Evolutionary conservation across 2,113 vertebrate genomes (phyloP), one percentile per base, ranked within the genome.

Genomic region (Alaudala cheleensis): DNA sequence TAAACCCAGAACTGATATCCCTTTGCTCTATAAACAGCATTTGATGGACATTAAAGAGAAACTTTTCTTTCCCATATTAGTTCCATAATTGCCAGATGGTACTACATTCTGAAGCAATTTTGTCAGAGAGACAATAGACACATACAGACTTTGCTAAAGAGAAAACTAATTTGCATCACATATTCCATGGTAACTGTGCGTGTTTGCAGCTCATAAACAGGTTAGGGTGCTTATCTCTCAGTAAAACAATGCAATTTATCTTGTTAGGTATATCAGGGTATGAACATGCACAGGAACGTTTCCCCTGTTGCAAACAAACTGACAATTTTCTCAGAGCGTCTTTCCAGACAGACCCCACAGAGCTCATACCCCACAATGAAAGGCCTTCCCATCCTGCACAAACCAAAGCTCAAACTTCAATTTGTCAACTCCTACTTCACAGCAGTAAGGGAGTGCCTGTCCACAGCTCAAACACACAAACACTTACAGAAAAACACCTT

Each of bases 321-420:
- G 19, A n/a, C 42, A 64, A 19, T 24, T 18, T 56, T 21, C 44
- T 67, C 47, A 24, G 37, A 29, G 34, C 6, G 20, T 19, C 29
- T 17, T 47, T 61, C 20, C 40, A n/a, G n/a, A n/a, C n/a, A n/a
- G n/a, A n/a, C n/a, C n/a, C n/a, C n/a, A n/a, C n/a, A n/a, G 6
- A 45, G 37, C 21, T 76, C 6, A 22, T 1, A 18, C 4, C 4
- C 17, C 53, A 5, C 0, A 0, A 37, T 14, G 29, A 62, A 86
- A 73, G 18, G 5, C 7, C 14, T 45, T 9, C 40, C 57, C 18
- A 4, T 28, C 17, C 50, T n/a, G 5, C 29, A 56, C 33, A 64
- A 51, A 72, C 14, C 6, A 57, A 14, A 25, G 11, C 13, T 40
- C 33, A 47, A 11, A 47, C 5, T 42, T 14, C 33, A 54, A 42